Evolutionary conservation across 2,797 vertebrate species (phyloP).

Genomic region (Schizopygopsis pylzovi): DNA sequence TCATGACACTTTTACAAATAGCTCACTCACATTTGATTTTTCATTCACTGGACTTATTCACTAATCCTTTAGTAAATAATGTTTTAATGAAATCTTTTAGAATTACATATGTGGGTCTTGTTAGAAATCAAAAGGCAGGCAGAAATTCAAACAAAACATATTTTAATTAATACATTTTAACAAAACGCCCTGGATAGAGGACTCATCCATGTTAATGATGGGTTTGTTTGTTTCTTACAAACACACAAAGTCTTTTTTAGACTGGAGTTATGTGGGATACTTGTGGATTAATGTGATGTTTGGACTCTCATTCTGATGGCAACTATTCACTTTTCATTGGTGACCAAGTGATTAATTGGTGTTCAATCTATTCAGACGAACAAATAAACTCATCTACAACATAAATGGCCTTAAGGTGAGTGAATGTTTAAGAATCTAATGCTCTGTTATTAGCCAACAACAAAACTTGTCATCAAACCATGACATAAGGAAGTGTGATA

Average conservation of each 20-base stretch:
- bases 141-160: neutral
- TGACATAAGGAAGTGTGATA: neutral
- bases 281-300: neutral
- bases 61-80: constrained; percentile 52
- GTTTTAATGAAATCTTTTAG: constrained; percentile 58
- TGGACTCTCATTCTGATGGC: neutral
- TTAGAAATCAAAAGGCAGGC: neutral
- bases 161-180: neutral
- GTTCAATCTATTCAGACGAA: neutral
- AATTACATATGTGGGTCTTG: neutral
- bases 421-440: neutral
- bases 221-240: neutral
- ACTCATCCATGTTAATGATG: neutral
- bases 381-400: neutral
- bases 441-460: neutral
- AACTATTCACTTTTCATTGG: neutral
- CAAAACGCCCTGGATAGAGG: too few relatives aligned
- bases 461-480: neutral
- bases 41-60: neutral
- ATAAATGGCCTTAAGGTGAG: neutral
- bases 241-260: neutral
- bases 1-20: constrained; percentile 9
- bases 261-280: neutral
- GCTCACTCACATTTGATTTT: neutral
- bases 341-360: neutral